Evolutionary conservation across 2,888 invertebrate species (phyloP).

Genomic region (Linyphia triangularis): DNA sequence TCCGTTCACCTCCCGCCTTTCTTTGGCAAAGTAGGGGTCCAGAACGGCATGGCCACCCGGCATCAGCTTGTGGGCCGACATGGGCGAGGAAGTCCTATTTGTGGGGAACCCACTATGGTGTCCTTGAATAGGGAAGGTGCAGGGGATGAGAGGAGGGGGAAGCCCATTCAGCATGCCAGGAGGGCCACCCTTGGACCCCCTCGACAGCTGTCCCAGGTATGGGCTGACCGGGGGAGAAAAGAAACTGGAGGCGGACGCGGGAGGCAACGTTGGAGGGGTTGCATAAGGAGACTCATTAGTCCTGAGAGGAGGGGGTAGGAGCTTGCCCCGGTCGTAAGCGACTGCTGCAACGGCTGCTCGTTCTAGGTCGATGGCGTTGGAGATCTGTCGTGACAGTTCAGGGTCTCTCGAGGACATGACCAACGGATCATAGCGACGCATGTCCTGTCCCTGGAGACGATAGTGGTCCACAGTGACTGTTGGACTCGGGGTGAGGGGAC

Average conservation of each 20-base stretch:
- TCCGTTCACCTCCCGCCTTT: conserved; percentile 71
- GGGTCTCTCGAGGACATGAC: conserved; percentile 46
- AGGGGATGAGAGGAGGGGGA: conserved; percentile 72
- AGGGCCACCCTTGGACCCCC: conserved; percentile 26
- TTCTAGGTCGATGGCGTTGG: conserved; percentile 62
- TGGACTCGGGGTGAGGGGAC: conserved; percentile 68
- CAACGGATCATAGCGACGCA: conserved; percentile 41
- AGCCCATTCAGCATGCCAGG: conserved; percentile 68
- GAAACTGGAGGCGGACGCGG: conserved; percentile 66
- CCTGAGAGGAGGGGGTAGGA: conserved; percentile 71
- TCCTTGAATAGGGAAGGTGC: conserved; percentile 68
- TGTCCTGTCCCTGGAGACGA: conserved; percentile 34
- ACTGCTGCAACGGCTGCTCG: conserved; percentile 24
- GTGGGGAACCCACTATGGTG: conserved; percentile 43
- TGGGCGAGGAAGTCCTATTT: conserved; percentile 51
- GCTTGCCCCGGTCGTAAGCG: conserved; percentile 81
- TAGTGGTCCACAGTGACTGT: conserved; percentile 65
- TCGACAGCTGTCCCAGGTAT: conserved; percentile 51
- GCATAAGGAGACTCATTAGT: conserved; percentile 69
- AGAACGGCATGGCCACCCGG: conserved; percentile 34
- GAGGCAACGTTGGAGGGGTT: conserved; percentile 62
- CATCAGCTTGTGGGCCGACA: conserved; percentile 64
- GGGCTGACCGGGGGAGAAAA: conserved; percentile 72
- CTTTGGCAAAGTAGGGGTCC: conserved; percentile 67
- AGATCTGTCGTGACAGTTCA: conserved; percentile 58